Percentiles rank a stretch among this genome's conserved stretches.
phyloP scores from a whole-genome alignment of 1,140 invertebrate genomes.

The Bombus polaris region DNA sequence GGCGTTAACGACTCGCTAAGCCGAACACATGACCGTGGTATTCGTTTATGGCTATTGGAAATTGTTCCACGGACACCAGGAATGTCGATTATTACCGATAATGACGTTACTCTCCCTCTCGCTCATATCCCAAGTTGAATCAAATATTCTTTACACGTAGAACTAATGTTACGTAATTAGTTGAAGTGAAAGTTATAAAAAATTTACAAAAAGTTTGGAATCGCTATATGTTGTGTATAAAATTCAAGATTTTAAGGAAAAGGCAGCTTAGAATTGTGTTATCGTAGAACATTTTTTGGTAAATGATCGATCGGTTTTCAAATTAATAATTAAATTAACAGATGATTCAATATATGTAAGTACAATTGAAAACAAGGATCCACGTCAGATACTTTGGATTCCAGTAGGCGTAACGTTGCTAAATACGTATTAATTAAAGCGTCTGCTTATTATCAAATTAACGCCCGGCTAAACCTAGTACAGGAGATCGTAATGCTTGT shows the following conservation, averaged over 20 bases:
- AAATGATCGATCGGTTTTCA: too few species aligned
- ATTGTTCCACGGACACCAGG: background rate
- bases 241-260: too few species aligned
- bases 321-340: too few species aligned
- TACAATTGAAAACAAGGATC: too few species aligned
- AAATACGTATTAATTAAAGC: background rate
- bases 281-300: too few species aligned
- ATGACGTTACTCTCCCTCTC: background rate
- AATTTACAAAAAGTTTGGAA: too few species aligned
- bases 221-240: too few species aligned
- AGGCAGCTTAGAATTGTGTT: too few species aligned
- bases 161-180: too few species aligned
- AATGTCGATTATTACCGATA: constrained; percentile 27
- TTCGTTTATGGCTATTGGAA: constrained; percentile 30
- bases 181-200: too few species aligned
- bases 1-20: constrained; percentile 48
- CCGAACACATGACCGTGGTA: constrained; percentile 17
- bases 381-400: background rate
- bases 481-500: background rate
- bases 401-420: background rate
- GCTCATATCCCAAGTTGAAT: background rate
- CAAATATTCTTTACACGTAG: background rate
- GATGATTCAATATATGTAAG: too few species aligned
- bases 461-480: background rate
- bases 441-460: background rate